Conservation (phyloP, 2,888 invertebrate genomes). For the Phaonia tiefii region DNA sequence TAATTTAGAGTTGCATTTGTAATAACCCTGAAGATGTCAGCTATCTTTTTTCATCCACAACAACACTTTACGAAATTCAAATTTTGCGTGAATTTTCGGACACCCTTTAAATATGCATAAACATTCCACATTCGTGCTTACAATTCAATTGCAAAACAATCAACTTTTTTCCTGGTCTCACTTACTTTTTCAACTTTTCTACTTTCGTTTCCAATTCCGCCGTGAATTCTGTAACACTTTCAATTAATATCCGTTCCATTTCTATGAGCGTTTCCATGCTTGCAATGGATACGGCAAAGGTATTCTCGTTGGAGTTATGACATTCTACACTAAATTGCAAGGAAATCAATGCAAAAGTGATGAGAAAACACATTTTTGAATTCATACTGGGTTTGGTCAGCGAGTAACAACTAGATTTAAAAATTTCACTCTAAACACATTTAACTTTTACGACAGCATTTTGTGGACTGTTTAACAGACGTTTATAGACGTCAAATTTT, state of each 20-base stretch:
- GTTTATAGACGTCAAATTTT: too few relatives aligned
- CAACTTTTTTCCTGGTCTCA: too few relatives aligned
- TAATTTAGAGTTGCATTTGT: too few relatives aligned
- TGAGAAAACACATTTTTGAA: neutral
- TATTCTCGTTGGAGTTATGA: conserved; percentile 59
- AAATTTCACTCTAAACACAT: neutral
- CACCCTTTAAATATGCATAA: too few relatives aligned
- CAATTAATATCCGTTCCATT: conserved; percentile 71
- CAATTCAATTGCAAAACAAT: too few relatives aligned
- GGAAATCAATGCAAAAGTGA: neutral
- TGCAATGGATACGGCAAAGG: conserved; percentile 73
- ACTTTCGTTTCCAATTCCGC: conserved; percentile 71
- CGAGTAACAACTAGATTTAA: neutral
- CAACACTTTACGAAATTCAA: too few relatives aligned
- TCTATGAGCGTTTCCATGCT: conserved; percentile 72
- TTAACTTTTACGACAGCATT: neutral
- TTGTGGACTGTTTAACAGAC: neutral
- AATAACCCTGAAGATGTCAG: too few relatives aligned
- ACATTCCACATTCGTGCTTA: too few relatives aligned
- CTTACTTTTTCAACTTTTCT: conserved; percentile 6
- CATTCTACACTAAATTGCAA: neutral
- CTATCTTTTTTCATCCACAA: too few relatives aligned
- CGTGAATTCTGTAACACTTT: conserved; percentile 71
- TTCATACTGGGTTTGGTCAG: neutral
- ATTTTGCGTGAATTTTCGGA: too few relatives aligned